These are phyloP conservation scores for Vesta saturnalis DNA, from an alignment of 2,888 invertebrate genomes.

Conservation along the genomic window DNA sequence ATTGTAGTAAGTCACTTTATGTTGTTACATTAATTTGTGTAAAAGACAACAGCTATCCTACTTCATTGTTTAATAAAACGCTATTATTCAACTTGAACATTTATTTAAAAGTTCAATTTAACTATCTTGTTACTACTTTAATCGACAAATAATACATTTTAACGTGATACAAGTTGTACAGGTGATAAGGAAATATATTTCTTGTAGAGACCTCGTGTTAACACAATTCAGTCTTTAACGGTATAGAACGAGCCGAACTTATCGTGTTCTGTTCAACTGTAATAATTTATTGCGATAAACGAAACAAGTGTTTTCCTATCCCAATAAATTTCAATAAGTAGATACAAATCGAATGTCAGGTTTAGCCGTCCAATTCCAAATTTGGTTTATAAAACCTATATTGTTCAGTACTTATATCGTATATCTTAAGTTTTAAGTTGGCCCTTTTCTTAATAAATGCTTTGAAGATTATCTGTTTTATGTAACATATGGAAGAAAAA, in stretches of 20 bases:
- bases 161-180: slow-evolving; percentile 35
- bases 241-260: slow-evolving; percentile 33
- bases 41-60: background rate
- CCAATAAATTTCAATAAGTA: slow-evolving; percentile 36
- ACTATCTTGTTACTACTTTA: slow-evolving; percentile 2
- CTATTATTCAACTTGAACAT: background rate
- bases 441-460: slow-evolving; percentile 15
- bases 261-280: slow-evolving; percentile 29
- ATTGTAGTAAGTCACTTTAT: slow-evolving; percentile 33
- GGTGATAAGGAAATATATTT: slow-evolving; percentile 42
- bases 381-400: slow-evolving; percentile 17
- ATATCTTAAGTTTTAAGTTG: slow-evolving; percentile 16
- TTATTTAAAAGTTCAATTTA: slow-evolving; percentile 1
- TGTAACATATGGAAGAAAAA: slow-evolving; percentile 20
- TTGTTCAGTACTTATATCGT: background rate
- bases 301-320: slow-evolving; percentile 33
- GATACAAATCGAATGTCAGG: slow-evolving; percentile 29
- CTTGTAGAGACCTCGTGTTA: slow-evolving; percentile 42
- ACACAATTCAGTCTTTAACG: slow-evolving; percentile 40
- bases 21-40: background rate
- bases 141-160: slow-evolving; percentile 18
- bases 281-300: slow-evolving; percentile 39
- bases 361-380: slow-evolving; percentile 27
- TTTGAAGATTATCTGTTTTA: slow-evolving; percentile 19
- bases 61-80: background rate